phyloP scores from a whole-genome alignment of 2,888 invertebrate genomes.

The Allygus modestus region DNA sequence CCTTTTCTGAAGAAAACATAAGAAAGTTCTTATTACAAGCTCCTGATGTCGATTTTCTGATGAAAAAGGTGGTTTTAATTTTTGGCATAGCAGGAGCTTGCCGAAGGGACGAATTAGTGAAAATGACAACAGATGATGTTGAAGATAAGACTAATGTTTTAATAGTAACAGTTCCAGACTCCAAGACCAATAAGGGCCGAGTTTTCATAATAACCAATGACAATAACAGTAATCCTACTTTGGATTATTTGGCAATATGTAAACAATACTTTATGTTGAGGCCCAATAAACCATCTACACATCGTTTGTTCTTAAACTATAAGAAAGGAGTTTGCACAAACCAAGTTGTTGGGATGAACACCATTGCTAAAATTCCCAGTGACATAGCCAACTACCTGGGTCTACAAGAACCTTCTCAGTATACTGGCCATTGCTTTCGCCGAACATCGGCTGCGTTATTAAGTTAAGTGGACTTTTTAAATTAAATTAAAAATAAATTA shows the following conservation, averaged over 20 bases:
- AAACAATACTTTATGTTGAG: conserved; percentile 3
- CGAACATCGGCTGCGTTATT: conserved; percentile 26
- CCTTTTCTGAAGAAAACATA: neutral
- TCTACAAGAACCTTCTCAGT: neutral
- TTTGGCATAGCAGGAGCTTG: conserved; percentile 43
- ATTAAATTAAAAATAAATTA: too few species aligned
- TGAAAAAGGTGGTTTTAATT: conserved; percentile 25
- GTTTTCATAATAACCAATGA: conserved; percentile 1
- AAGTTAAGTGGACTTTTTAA: too few species aligned
- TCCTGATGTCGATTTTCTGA: neutral
- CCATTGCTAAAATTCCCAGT: neutral
- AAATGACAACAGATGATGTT: conserved; percentile 2
- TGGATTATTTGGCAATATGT: neutral
- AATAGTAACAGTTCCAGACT: neutral
- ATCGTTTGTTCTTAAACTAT: neutral
- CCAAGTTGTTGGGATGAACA: neutral
- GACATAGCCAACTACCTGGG: neutral
- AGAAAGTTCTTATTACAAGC: neutral
- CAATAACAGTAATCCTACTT: neutral
- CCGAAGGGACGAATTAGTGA: conserved; percentile 14
- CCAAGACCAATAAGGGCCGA: neutral
- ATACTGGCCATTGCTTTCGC: conserved; percentile 43
- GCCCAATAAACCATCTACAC: neutral
- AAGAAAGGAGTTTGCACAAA: neutral
- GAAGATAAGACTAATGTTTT: neutral